These are phyloP conservation scores for Seira sanloemensis DNA, from an alignment of 2,888 invertebrate species.

Conservation along the genomic window DNA sequence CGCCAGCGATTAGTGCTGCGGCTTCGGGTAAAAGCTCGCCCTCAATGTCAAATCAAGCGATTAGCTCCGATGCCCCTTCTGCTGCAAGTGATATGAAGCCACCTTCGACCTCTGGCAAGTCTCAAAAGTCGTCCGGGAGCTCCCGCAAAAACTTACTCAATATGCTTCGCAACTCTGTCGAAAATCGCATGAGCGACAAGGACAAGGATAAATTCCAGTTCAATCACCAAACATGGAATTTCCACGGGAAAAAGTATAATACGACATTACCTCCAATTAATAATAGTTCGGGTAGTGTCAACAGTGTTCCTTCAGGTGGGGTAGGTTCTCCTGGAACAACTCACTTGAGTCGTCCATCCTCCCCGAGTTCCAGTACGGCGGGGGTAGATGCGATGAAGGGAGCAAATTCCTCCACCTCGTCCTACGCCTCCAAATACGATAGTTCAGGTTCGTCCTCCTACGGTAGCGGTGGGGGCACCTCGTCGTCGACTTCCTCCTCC, in stretches of 20 bases:
- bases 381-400: constrained; percentile 29
- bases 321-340: constrained; percentile 36
- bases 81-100: constrained; percentile 66
- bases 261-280: constrained; percentile 66
- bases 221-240: constrained; percentile 74
- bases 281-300: constrained; percentile 33
- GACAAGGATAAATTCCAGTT: constrained; percentile 73
- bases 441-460: constrained; percentile 45
- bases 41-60: not conserved
- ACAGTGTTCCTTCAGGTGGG: constrained; percentile 18
- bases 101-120: constrained; percentile 46
- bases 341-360: constrained; percentile 39
- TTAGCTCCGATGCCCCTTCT: not conserved
- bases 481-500: constrained; percentile 35
- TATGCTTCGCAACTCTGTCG: constrained; percentile 69
- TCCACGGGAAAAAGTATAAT: constrained; percentile 72
- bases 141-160: constrained; percentile 70
- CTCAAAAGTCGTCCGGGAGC: constrained; percentile 45
- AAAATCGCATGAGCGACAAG: constrained; percentile 70
- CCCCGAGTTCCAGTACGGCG: constrained; percentile 40
- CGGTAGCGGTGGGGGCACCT: constrained; percentile 34
- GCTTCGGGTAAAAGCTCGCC: constrained; percentile 43
- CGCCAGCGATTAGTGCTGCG: not conserved
- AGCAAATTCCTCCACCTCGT: not conserved
- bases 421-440: constrained; percentile 39